phyloP scores from a whole-genome alignment of 2,888 invertebrate species.

The Rhagonycha lutea region DNA sequence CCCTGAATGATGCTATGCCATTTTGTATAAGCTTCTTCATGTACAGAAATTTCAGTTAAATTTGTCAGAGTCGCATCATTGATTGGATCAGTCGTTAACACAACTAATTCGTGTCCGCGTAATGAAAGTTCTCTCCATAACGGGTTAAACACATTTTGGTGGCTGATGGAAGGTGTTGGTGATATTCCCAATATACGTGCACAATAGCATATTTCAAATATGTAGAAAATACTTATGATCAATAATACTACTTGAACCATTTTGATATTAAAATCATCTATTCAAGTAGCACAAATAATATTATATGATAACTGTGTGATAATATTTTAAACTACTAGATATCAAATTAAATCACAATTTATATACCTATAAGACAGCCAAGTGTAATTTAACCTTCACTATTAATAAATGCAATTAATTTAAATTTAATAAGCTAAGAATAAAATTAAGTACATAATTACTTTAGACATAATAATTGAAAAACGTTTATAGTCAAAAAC shows the following conservation, averaged over 20 bases:
- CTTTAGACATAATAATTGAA: no score
- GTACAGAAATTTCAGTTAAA: neutral
- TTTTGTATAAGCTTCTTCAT: neutral
- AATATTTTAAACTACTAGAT: no score
- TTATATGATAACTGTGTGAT: no score
- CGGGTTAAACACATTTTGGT: slow-evolving; percentile 39
- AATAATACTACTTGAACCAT: neutral
- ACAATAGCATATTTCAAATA: neutral
- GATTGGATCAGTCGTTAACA: neutral
- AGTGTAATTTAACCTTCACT: no score
- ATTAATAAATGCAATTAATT: no score
- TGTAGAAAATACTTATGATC: neutral
- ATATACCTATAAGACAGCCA: no score
- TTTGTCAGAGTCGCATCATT: neutral
- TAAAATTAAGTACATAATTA: no score
- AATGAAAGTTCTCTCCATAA: slow-evolving; percentile 38
- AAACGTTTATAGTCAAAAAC: no score
- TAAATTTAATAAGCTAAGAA: no score
- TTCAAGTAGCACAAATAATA: no score
- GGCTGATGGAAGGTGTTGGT: slow-evolving; percentile 37
- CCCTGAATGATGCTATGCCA: neutral
- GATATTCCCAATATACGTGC: slow-evolving; percentile 5
- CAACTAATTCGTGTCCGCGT: slow-evolving; percentile 1
- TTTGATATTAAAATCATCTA: no score
- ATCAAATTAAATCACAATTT: no score